Percentiles rank a stretch among this genome's conserved stretches.
These are phyloP conservation scores for Nephrotoma flavescens DNA, from an alignment of 2,888 invertebrate genomes.

Conservation along the genomic window DNA sequence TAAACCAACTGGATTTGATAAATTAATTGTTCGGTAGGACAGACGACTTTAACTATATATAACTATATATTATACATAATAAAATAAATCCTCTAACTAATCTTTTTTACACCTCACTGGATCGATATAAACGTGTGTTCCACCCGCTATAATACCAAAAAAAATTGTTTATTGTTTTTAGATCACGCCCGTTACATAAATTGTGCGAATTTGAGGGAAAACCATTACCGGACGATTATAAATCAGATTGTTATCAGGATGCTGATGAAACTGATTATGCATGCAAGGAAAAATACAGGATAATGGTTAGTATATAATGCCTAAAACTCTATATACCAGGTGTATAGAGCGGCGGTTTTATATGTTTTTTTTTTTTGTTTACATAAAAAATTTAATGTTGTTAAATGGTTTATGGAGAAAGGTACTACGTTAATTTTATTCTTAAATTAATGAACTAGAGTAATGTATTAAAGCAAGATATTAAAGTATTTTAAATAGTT, in stretches of 20 bases:
- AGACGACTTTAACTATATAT: background rate
- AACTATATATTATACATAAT: background rate
- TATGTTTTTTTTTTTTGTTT: background rate
- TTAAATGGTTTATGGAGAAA: background rate
- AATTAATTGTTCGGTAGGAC: constrained; percentile 49
- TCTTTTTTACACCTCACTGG: background rate
- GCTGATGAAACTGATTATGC: constrained; percentile 66
- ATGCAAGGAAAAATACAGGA: constrained; percentile 65
- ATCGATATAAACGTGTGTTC: background rate
- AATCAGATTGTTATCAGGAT: constrained; percentile 66
- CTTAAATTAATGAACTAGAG: background rate
- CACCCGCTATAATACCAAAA: background rate
- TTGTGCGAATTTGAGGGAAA: constrained; percentile 61
- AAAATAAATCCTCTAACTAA: background rate
- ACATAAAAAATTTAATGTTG: background rate
- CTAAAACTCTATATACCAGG: background rate
- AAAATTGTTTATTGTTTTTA: constrained; percentile 14
- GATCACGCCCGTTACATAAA: constrained; percentile 50
- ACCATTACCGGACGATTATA: constrained; percentile 53
- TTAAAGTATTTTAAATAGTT: background rate
- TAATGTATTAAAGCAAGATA: background rate
- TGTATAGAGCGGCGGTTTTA: background rate
- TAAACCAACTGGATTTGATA: constrained; percentile 59
- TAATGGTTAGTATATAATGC: constrained; percentile 44
- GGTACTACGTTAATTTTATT: background rate